A percentile compares a stretch with the other conserved stretches of the same genome.
phyloP scores from a whole-genome alignment of 2,888 invertebrate species.

The Drosophila paucipuncta region DNA sequence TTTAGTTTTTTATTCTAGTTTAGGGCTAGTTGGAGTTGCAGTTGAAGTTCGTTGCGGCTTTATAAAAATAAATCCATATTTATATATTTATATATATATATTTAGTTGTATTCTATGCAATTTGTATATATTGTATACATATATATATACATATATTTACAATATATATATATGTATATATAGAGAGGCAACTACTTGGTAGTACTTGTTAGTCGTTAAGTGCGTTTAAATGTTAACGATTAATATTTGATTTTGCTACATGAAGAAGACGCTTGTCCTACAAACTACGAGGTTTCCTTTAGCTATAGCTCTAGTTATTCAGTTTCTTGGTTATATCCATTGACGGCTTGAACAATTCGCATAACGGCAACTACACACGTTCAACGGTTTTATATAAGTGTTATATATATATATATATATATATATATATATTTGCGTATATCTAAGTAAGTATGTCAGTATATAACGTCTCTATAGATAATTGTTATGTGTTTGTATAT shows the following conservation, averaged over 20 bases:
- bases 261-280: constrained; percentile 60
- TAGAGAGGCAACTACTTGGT: constrained; percentile 78
- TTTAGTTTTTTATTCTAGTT: constrained; percentile 38
- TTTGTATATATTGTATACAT: constrained; percentile 51
- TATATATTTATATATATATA: constrained; percentile 48
- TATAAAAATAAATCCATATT: constrained; percentile 74
- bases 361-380: constrained; percentile 66
- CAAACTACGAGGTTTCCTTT: constrained; percentile 77
- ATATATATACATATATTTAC: constrained; percentile 51
- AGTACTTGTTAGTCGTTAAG: constrained; percentile 69
- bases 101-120: constrained; percentile 61
- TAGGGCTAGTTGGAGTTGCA: constrained; percentile 47
- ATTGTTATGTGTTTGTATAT: constrained; percentile 22
- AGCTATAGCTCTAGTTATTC: constrained; percentile 67
- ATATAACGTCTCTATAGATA: constrained; percentile 51
- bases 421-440: constrained; percentile 17
- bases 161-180: constrained; percentile 52
- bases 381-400: constrained; percentile 55
- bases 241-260: constrained; percentile 51
- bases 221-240: constrained; percentile 60
- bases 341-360: constrained; percentile 56
- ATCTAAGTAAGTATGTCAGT: constrained; percentile 38
- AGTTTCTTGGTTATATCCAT: constrained; percentile 28
- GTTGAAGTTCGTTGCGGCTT: constrained; percentile 59
- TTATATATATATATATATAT: constrained; percentile 15